These are phyloP conservation scores for Odontamblyopus rebecca DNA, from an alignment of 2,797 vertebrate genomes.

Conservation along the genomic window DNA sequence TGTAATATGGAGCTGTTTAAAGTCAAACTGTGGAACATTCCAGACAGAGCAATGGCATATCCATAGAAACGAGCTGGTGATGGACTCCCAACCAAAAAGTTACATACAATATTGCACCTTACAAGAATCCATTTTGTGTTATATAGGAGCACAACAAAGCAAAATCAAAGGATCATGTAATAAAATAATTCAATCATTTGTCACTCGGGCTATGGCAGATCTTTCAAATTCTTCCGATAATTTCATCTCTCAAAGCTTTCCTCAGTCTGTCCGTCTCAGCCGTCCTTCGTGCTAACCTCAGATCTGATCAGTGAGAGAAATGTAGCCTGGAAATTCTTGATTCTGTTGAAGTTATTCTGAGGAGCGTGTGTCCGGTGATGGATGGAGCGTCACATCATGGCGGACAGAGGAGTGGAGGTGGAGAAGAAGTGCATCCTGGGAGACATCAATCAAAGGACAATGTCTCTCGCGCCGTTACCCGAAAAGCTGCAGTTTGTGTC, in stretches of 20 bases:
- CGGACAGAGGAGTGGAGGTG: slow-evolving; percentile 4
- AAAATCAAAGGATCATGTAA: not conserved
- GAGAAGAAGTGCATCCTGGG: slow-evolving; percentile 16
- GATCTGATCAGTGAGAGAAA: slow-evolving; percentile 1
- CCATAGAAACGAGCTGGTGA: too few species aligned
- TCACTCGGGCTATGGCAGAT: not conserved
- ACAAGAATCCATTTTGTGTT: too few species aligned
- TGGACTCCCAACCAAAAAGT: too few species aligned
- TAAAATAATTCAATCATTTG: not conserved
- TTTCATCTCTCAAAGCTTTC: not conserved
- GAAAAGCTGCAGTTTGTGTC: not conserved
- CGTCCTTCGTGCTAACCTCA: not conserved
- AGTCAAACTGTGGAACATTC: too few species aligned
- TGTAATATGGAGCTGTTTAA: too few species aligned
- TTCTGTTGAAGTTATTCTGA: slow-evolving; percentile 24
- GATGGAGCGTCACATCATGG: slow-evolving; percentile 22
- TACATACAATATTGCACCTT: too few species aligned
- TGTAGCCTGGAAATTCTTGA: slow-evolving; percentile 33
- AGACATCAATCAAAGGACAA: slow-evolving; percentile 13
- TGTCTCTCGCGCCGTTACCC: slow-evolving; percentile 11
- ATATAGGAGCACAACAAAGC: too few species aligned
- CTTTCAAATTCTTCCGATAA: not conserved
- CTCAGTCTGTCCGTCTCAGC: not conserved
- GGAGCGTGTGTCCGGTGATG: slow-evolving; percentile 26
- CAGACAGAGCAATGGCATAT: too few species aligned